These are phyloP conservation scores for Ochropleura plecta DNA, from an alignment of 2,888 invertebrate genomes.

Conservation along the genomic window DNA sequence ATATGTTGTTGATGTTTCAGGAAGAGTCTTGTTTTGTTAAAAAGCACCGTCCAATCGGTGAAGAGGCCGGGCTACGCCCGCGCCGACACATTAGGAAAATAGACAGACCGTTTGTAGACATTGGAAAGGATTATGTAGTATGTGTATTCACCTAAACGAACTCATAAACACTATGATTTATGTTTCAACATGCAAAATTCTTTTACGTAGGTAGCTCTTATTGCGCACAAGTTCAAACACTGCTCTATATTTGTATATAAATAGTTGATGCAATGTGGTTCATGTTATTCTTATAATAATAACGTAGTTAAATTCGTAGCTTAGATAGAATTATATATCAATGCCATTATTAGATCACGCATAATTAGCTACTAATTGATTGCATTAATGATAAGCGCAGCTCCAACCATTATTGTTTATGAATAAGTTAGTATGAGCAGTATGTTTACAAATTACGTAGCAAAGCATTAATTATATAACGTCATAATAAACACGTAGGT, in stretches of 20 bases:
- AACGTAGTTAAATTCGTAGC: neutral
- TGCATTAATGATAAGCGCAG: conserved; percentile 27
- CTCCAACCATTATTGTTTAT: conserved; percentile 22
- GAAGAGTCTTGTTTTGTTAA: conserved; percentile 84
- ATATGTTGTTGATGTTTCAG: conserved; percentile 82
- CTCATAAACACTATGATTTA: conserved; percentile 56
- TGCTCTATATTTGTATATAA: conserved; percentile 33
- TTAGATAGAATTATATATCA: conserved; percentile 26
- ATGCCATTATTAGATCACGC: conserved; percentile 34
- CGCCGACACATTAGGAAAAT: conserved; percentile 84
- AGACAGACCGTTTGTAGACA: conserved; percentile 80
- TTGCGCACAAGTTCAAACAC: conserved; percentile 37
- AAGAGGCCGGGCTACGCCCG: conserved; percentile 75
- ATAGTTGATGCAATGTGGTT: conserved; percentile 35
- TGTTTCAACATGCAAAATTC: conserved; percentile 39
- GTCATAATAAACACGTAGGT: conserved; percentile 50
- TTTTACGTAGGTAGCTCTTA: conserved; percentile 42
- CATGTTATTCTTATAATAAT: conserved; percentile 12
- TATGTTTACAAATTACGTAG: conserved; percentile 54
- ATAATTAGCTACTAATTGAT: conserved; percentile 40
- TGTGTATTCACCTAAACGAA: conserved; percentile 53
- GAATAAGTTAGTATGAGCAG: conserved; percentile 22
- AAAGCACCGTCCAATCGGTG: conserved; percentile 77
- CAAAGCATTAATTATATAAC: conserved; percentile 49
- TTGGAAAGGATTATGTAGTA: conserved; percentile 73